A percentile compares a stretch with the other conserved stretches of the same genome.
These are phyloP conservation scores for Calliphora vicina DNA, from an alignment of 1,140 invertebrate species.

Conservation along the genomic window DNA sequence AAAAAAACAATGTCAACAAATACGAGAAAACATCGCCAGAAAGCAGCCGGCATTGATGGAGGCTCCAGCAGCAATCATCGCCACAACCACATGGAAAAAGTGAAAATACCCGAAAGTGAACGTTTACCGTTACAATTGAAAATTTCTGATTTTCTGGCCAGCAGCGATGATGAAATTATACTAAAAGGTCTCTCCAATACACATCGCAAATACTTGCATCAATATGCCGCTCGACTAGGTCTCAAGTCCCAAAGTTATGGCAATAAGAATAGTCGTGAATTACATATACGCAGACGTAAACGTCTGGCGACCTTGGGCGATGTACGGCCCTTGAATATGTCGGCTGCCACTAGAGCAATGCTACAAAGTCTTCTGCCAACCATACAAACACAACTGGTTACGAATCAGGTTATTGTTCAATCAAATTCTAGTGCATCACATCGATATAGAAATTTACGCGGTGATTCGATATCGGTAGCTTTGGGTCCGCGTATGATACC, in stretches of 20 bases:
- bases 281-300: slow-evolving; percentile 43
- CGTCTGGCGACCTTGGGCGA: slow-evolving; percentile 17
- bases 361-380: slow-evolving; percentile 17
- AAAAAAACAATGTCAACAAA: slow-evolving; percentile 21
- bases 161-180: slow-evolving; percentile 32
- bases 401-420: slow-evolving; percentile 5
- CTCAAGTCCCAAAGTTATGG: slow-evolving; percentile 49
- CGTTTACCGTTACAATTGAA: slow-evolving; percentile 37
- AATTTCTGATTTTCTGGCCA: slow-evolving; percentile 44
- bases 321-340: slow-evolving; percentile 4
- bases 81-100: neutral
- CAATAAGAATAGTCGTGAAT: slow-evolving; percentile 39
- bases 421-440: slow-evolving; percentile 15
- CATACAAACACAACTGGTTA: slow-evolving; percentile 16
- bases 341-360: slow-evolving; percentile 1
- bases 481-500: slow-evolving; percentile 40
- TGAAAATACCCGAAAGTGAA: slow-evolving; percentile 33
- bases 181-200: slow-evolving; percentile 40
- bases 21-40: slow-evolving; percentile 1
- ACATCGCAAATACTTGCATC: slow-evolving; percentile 48
- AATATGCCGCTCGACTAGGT: slow-evolving; percentile 44
- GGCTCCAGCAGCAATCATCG: neutral
- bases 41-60: slow-evolving; percentile 15
- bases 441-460: slow-evolving; percentile 28
- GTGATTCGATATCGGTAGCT: slow-evolving; percentile 26